Evolutionary conservation across 2,888 invertebrate genomes (phyloP), one percentile per base, ranked within the genome.

Genomic region (Cantharis flavilabris): DNA sequence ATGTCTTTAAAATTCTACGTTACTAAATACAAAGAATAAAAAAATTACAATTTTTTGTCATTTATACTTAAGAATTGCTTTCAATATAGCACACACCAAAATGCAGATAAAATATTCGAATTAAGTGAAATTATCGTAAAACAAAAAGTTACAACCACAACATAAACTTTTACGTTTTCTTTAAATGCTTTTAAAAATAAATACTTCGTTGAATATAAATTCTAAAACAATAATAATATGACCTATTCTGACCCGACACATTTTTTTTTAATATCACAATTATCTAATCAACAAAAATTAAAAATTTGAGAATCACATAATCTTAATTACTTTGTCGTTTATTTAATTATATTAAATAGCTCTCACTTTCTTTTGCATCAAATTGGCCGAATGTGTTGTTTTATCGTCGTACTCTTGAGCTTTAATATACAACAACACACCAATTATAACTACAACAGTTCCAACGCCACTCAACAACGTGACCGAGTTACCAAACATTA

Each of bases 401-500:
- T 82, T 84, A 83, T 88, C 89, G 83, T 92, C 92, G 79, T 90
- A 91, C 83, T 92, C 90, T 86, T 93, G 91, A 26, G 94, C 94
- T 87, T 93, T 93, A 83, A 94, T 94, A 87, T 95, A 95, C 70
- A 94, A 86, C 74, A 95, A 88, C 67, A 95, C 95, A 70, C 95
- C 95, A 18, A 92, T 87, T 82, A 94, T 93, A 76, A 95, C 94
- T 75, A 91, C 90, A 72, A 90, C 88, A 1, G 94, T 94, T 33
- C 95, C 95, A 70, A 94, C 87, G 20, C 93, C 94, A 85, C 94
- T 94, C 79, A 94, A 88, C 72, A 92, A 88, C 69, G 94, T 95
- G 80, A 95, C 92, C 69, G 93, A 91, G 87, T 95, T 95, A 79
- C 93, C 93, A 86, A 95, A 95, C 86, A 94, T 89, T 80, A 94